Percentiles rank a stretch among this genome's conserved stretches.
Conservation (phyloP, 2,113 vertebrate species). For the Pluvianellus socialis region DNA sequence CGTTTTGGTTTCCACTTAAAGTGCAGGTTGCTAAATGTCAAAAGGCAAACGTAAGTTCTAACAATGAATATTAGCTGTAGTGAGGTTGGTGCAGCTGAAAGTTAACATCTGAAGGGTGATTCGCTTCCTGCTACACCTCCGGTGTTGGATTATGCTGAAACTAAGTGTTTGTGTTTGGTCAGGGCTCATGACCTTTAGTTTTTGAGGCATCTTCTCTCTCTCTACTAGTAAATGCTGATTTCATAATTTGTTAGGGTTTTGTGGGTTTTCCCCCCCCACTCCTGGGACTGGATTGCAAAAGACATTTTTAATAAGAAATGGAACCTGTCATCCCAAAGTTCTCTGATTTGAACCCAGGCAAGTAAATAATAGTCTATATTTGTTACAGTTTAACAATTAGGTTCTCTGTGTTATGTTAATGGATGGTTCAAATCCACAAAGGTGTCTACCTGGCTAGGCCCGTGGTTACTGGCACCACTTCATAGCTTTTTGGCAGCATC, state of each 20-base stretch:
- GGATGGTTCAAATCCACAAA: neutral
- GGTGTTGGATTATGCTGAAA: neutral
- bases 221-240: neutral
- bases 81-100: neutral
- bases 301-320: neutral
- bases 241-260: neutral
- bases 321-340: neutral
- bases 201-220: neutral
- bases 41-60: neutral
- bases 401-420: neutral
- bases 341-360: neutral
- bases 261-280: fast-evolving
- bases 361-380: neutral
- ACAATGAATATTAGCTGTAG: neutral
- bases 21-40: neutral
- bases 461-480: neutral
- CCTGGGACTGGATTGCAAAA: neutral
- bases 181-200: neutral
- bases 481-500: neutral
- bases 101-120: neutral
- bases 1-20: neutral
- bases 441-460: neutral
- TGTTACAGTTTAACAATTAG: neutral
- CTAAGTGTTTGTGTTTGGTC: neutral
- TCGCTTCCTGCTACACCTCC: neutral